Evolutionary conservation across 2,888 invertebrate genomes (phyloP).

Genomic region (Dolichomitus sp.): DNA sequence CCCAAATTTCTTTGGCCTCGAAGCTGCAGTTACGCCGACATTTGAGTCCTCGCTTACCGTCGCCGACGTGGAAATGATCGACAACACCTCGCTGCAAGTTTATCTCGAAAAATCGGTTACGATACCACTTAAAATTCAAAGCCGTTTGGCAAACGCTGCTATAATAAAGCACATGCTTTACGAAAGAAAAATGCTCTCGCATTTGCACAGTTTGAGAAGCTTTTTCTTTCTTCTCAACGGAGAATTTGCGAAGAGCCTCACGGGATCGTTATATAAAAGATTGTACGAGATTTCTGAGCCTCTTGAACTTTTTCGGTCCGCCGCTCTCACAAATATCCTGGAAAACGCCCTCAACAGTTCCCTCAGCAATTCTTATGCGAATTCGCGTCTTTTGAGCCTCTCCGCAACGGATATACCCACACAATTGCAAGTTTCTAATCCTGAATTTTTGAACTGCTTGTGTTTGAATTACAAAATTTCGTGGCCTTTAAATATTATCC

Average conservation of each 20-base stretch:
- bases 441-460: slow-evolving; percentile 90
- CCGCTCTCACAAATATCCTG: slow-evolving; percentile 90
- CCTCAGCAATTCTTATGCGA: slow-evolving; percentile 86
- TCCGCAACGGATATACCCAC: slow-evolving; percentile 78
- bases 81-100: slow-evolving; percentile 85
- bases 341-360: slow-evolving; percentile 91
- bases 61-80: slow-evolving; percentile 82
- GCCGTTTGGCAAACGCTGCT: slow-evolving; percentile 91
- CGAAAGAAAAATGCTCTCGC: slow-evolving; percentile 90
- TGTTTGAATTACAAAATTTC: slow-evolving; percentile 90
- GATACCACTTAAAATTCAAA: slow-evolving; percentile 90
- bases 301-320: slow-evolving; percentile 90
- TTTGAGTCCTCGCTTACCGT: slow-evolving; percentile 75
- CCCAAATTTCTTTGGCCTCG: slow-evolving; percentile 72
- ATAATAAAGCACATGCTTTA: slow-evolving; percentile 91
- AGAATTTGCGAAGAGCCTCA: slow-evolving; percentile 92
- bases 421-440: slow-evolving; percentile 85
- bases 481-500: slow-evolving; percentile 93
- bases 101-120: slow-evolving; percentile 90
- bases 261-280: slow-evolving; percentile 90
- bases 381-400: slow-evolving; percentile 81
- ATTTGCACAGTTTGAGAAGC: slow-evolving; percentile 91
- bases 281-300: slow-evolving; percentile 90
- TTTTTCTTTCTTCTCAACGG: slow-evolving; percentile 94
- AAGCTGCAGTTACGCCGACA: slow-evolving; percentile 65